phyloP scores from a whole-genome alignment of 2,113 vertebrate species.

The Oceanites oceanicus region DNA sequence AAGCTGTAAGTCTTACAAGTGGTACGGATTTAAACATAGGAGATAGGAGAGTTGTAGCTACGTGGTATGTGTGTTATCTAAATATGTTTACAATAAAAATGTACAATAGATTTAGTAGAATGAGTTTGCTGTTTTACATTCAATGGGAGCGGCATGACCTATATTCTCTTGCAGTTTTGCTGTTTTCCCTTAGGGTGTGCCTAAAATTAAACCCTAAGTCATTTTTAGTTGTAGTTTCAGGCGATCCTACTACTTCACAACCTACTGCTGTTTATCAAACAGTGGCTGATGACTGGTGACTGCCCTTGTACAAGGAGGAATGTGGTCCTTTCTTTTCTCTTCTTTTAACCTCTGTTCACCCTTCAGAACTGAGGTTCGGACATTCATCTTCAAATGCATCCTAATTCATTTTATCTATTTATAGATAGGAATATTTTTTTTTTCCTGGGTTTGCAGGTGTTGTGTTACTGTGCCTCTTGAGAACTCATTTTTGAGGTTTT shows the following conservation, averaged over 20 bases:
- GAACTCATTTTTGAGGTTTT: neutral
- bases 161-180: constrained; percentile 2
- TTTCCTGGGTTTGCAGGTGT: neutral
- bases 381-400: neutral
- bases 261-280: neutral
- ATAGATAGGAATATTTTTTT: neutral
- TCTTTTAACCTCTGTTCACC: neutral
- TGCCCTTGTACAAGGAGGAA: neutral
- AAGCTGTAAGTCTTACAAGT: neutral
- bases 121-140: neutral
- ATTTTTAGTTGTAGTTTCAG: constrained; percentile 19
- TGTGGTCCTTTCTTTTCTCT: neutral
- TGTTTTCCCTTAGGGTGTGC: neutral
- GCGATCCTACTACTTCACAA: neutral
- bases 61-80: neutral
- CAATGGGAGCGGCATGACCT: constrained; percentile 1
- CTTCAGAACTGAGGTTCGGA: neutral
- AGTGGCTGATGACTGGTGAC: neutral
- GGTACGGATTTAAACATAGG: neutral
- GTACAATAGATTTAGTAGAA: neutral
- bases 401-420: neutral
- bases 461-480: neutral
- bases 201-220: constrained; percentile 17
- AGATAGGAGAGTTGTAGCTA: rapidly evolving
- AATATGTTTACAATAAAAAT: neutral